phyloP scores from a whole-genome alignment of 2,113 vertebrate species.

The Heterocephalus glaber region DNA sequence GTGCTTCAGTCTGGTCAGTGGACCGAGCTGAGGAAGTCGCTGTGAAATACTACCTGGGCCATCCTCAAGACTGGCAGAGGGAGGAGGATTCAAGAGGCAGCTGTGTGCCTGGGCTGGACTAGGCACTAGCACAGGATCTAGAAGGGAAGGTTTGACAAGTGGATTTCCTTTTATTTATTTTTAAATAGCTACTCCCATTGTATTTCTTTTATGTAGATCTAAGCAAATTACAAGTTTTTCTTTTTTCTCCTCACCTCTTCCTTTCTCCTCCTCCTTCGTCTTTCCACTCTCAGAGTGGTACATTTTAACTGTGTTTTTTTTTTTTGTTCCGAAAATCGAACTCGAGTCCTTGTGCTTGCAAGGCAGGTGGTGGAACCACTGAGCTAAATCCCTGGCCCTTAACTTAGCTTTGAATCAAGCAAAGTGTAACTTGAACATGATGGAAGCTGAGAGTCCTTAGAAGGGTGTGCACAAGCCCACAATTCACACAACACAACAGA shows the following conservation, averaged over 20 bases:
- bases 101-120: not conserved
- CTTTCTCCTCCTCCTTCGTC: not conserved
- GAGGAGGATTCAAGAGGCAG: not conserved
- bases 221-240: not conserved
- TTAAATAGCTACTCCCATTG: not conserved
- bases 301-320: not conserved
- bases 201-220: not conserved
- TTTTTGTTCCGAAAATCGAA: too few relatives aligned
- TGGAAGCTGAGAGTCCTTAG: not conserved
- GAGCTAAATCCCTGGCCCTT: too few relatives aligned
- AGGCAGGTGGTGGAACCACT: too few relatives aligned
- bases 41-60: not conserved
- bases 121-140: not conserved
- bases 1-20: not conserved
- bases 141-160: not conserved
- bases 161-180: not conserved
- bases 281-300: not conserved
- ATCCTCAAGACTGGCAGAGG: not conserved
- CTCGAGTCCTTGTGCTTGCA: too few relatives aligned
- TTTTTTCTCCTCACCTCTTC: not conserved
- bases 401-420: not conserved
- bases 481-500: not conserved
- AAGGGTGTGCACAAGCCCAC: not conserved
- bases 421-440: not conserved
- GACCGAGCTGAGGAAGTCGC: rapidly evolving